Conservation (phyloP, 2,888 invertebrate species). For the Notocelia uddmanniana region DNA sequence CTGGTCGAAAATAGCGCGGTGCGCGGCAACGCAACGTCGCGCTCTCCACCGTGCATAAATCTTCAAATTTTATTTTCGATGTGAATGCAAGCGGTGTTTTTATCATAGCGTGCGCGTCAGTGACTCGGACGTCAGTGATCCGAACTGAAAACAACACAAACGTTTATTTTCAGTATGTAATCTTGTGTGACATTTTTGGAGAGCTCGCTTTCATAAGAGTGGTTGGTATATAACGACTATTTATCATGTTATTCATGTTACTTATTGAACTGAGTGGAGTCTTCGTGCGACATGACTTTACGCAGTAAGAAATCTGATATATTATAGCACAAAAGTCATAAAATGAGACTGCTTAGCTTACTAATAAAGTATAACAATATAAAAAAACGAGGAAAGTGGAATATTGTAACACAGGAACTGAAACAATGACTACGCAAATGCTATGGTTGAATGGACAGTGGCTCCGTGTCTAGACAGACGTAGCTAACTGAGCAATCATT, state of each 20-base stretch:
- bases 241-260: slow-evolving; percentile 35
- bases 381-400: slow-evolving; percentile 49
- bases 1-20: slow-evolving; percentile 82
- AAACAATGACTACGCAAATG: slow-evolving; percentile 58
- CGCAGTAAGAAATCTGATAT: neutral
- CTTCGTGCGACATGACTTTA: neutral
- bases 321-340: neutral
- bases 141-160: slow-evolving; percentile 54
- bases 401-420: slow-evolving; percentile 55
- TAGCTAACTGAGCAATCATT: slow-evolving; percentile 13
- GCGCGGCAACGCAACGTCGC: slow-evolving; percentile 83
- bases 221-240: slow-evolving; percentile 19
- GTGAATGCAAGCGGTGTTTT: slow-evolving; percentile 73
- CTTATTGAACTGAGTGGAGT: slow-evolving; percentile 52
- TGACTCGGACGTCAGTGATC: slow-evolving; percentile 56
- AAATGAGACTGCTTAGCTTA: neutral
- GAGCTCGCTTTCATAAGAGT: slow-evolving; percentile 23
- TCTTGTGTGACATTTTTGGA: slow-evolving; percentile 38
- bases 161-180: slow-evolving; percentile 46
- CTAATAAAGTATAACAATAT: neutral
- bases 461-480: slow-evolving; percentile 13
- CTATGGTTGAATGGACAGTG: slow-evolving; percentile 55
- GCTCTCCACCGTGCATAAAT: slow-evolving; percentile 81
- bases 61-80: slow-evolving; percentile 82
- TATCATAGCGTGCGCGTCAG: slow-evolving; percentile 56